phyloP scores from a whole-genome alignment of 2,888 invertebrate genomes.

The Alitta virens region DNA sequence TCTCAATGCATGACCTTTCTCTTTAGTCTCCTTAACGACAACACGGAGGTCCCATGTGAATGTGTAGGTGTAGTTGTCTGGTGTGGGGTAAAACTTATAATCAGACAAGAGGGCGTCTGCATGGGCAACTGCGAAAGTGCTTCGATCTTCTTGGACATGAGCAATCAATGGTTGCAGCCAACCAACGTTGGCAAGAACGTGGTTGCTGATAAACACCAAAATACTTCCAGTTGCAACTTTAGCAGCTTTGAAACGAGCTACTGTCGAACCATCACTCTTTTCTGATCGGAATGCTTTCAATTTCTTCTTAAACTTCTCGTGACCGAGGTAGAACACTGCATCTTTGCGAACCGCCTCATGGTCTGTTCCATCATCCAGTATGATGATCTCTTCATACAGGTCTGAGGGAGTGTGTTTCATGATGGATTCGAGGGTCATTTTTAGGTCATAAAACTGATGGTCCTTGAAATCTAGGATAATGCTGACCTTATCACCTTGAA shows the following conservation, averaged over 20 bases:
- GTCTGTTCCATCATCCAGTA: slow-evolving; percentile 30
- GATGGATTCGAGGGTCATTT: slow-evolving; percentile 27
- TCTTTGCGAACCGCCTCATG: slow-evolving; percentile 11
- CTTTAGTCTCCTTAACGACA: slow-evolving; percentile 19
- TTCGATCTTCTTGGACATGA: slow-evolving; percentile 16
- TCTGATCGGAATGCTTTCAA: slow-evolving; percentile 25
- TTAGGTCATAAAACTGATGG: slow-evolving; percentile 26
- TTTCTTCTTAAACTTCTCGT: slow-evolving; percentile 17
- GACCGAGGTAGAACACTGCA: slow-evolving; percentile 19
- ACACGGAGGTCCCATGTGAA: slow-evolving; percentile 28
- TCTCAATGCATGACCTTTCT: slow-evolving; percentile 1
- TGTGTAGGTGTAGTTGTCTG: slow-evolving; percentile 21
- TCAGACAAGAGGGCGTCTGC: slow-evolving; percentile 27
- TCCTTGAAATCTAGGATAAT: slow-evolving; percentile 29
- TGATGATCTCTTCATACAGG: slow-evolving; percentile 28
- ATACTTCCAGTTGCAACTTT: slow-evolving; percentile 25
- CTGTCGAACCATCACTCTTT: slow-evolving; percentile 19
- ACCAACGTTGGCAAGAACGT: slow-evolving; percentile 29
- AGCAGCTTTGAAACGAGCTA: slow-evolving; percentile 28
- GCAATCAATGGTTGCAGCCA: slow-evolving; percentile 33
- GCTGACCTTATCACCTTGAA: slow-evolving; percentile 18
- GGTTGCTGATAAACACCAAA: slow-evolving; percentile 26
- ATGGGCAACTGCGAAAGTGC: slow-evolving; percentile 26
- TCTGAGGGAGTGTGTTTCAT: slow-evolving; percentile 26
- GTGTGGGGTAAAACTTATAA: slow-evolving; percentile 23